A percentile compares a stretch with the other conserved stretches of the same genome.
Evolutionary conservation across 2,113 vertebrate species (phyloP).

Genomic region (Synchiropus splendidus): DNA sequence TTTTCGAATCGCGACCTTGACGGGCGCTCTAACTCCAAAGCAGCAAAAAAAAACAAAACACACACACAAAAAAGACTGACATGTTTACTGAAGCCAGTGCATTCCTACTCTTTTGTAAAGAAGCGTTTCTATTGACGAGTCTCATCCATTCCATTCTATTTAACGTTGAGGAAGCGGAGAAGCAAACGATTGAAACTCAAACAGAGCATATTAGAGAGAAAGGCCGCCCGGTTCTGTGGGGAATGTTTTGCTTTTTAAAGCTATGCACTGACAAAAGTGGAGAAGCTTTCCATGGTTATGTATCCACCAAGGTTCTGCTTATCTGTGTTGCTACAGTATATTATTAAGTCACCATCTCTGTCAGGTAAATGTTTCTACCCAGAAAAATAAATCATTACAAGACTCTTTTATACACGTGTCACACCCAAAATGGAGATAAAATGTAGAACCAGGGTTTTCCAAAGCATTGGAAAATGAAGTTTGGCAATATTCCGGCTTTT

Average conservation of each 20-base stretch:
- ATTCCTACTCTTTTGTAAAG: conserved; percentile 58
- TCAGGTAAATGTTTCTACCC: conserved; percentile 69
- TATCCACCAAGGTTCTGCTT: conserved; percentile 27
- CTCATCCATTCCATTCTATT: conserved; percentile 28
- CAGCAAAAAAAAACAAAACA: conserved; percentile 21
- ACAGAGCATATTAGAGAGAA: no score
- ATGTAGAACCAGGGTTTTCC: not conserved
- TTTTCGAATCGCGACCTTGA: conserved; percentile 33
- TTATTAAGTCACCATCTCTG: conserved; percentile 54
- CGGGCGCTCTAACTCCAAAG: conserved; percentile 34
- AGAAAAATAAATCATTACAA: conserved; percentile 59
- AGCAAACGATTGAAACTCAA: no score
- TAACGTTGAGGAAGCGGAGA: no score
- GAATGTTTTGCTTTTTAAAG: conserved; percentile 5
- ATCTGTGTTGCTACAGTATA: conserved; percentile 37
- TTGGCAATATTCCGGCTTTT: no score
- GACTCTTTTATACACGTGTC: conserved; percentile 73
- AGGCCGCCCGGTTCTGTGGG: no score
- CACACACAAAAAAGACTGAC: conserved; percentile 19
- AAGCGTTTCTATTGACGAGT: conserved; percentile 52
- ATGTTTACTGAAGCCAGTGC: conserved; percentile 60
- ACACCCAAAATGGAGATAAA: conserved; percentile 45
- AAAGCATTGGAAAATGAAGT: conserved; percentile 55
- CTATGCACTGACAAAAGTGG: conserved; percentile 23
- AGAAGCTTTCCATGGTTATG: conserved; percentile 39